Evolutionary conservation across 2,797 vertebrate species (phyloP).

Genomic region (Liasis olivaceus): DNA sequence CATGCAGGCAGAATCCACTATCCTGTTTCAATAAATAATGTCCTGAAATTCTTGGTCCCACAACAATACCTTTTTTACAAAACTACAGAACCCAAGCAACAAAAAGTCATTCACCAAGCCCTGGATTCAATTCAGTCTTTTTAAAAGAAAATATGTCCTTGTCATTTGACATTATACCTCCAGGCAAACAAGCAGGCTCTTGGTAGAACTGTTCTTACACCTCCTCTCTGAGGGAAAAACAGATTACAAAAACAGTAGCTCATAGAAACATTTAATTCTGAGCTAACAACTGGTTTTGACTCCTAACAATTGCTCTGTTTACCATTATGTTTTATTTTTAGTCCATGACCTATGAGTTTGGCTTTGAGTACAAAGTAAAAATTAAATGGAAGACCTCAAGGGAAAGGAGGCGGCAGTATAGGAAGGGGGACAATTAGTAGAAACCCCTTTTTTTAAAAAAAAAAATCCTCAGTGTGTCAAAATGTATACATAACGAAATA

Average conservation of each 20-base stretch:
- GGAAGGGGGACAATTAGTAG: not conserved
- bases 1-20: constrained; percentile 52
- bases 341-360: constrained; percentile 62
- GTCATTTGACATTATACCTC: constrained; percentile 63
- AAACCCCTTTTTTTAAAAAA: constrained; percentile 7
- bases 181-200: constrained; percentile 62
- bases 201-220: constrained; percentile 69
- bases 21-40: constrained; percentile 54
- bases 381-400: constrained; percentile 61
- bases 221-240: constrained; percentile 70
- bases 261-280: constrained; percentile 57
- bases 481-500: not conserved
- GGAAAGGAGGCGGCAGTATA: constrained; percentile 19
- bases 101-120: not conserved
- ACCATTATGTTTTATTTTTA: constrained; percentile 66
- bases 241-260: constrained; percentile 76
- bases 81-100: constrained; percentile 38
- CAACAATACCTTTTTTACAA: constrained; percentile 49
- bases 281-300: constrained; percentile 51
- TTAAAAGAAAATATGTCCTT: constrained; percentile 68
- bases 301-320: constrained; percentile 59
- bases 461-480: not conserved
- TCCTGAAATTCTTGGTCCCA: constrained; percentile 35
- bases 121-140: constrained; percentile 60
- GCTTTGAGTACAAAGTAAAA: constrained; percentile 61